A percentile compares a stretch with the other conserved stretches of the same genome.
Evolutionary conservation across 2,888 invertebrate genomes (phyloP).

Genomic region (Eupithecia inturbata): DNA sequence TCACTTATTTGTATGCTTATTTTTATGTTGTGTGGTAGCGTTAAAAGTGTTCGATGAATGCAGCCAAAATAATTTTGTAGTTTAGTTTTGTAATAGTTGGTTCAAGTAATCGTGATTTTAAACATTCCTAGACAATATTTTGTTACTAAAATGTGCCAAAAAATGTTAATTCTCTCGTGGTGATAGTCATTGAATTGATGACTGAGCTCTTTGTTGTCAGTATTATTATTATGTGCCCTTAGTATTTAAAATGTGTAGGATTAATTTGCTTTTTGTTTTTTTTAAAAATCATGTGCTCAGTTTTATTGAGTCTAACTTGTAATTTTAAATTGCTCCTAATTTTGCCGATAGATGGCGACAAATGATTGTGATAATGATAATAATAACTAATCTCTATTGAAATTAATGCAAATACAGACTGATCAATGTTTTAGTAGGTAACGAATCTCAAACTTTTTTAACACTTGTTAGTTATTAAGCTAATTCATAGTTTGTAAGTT

Average conservation of each 20-base stretch:
- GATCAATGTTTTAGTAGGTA: constrained; percentile 3
- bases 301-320: not conserved
- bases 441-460: constrained; percentile 15
- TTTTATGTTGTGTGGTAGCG: no score
- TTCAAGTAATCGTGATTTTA: constrained; percentile 7
- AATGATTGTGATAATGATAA: constrained; percentile 6
- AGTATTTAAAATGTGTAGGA: not conserved
- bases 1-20: no score
- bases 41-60: no score
- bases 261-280: not conserved
- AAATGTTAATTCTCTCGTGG: constrained; percentile 40
- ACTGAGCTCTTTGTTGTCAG: constrained; percentile 39
- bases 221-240: constrained; percentile 46
- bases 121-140: constrained; percentile 39
- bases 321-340: not conserved
- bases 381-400: not conserved
- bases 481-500: constrained; percentile 46
- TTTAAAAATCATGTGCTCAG: constrained; percentile 11
- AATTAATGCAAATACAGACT: not conserved
- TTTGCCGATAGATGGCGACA: not conserved
- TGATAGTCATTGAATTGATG: constrained; percentile 42
- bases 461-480: constrained; percentile 50
- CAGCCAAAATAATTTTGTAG: not conserved
- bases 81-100: not conserved
- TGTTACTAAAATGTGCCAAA: constrained; percentile 31